phyloP scores from a whole-genome alignment of 2,113 vertebrate species.

The Recurvirostra avosetta region DNA sequence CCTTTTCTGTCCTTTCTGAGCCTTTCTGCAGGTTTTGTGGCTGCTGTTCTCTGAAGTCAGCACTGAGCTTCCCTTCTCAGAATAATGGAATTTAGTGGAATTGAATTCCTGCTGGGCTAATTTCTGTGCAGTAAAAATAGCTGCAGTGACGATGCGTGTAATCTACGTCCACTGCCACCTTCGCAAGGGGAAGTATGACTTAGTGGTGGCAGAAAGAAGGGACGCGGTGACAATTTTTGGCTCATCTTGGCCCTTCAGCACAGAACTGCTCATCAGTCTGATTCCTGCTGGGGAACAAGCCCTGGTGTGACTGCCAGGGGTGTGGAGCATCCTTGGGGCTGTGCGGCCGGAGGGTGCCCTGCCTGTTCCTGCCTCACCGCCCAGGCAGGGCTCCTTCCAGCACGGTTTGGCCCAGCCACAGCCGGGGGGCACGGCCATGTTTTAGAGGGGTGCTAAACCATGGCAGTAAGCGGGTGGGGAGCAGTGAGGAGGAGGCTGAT shows the following conservation, averaged over 20 bases:
- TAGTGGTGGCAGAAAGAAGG: not conserved
- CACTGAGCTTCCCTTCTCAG: not conserved
- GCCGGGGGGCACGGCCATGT: rapidly evolving
- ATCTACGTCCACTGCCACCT: not conserved
- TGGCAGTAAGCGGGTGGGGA: not conserved
- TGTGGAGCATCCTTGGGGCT: rapidly evolving
- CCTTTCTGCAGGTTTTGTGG: not conserved
- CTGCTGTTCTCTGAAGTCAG: not conserved
- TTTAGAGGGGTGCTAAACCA: not conserved
- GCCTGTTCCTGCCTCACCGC: not conserved
- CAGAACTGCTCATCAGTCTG: not conserved
- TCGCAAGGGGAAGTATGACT: not conserved
- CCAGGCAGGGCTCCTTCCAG: rapidly evolving
- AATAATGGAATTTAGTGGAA: slow-evolving; percentile 5
- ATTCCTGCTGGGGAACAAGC: not conserved
- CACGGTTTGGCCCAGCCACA: rapidly evolving
- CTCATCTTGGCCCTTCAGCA: not conserved
- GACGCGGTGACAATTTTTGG: not conserved
- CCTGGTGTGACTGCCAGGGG: rapidly evolving
- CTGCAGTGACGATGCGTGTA: not conserved
- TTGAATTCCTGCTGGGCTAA: slow-evolving; percentile 6
- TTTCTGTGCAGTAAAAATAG: slow-evolving; percentile 15
- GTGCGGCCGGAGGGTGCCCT: rapidly evolving
- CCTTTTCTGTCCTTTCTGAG: not conserved
- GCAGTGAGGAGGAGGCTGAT: rapidly evolving